These are phyloP conservation scores for Lynx canadensis DNA, from an alignment of 2,113 vertebrate genomes.

Conservation along the genomic window DNA sequence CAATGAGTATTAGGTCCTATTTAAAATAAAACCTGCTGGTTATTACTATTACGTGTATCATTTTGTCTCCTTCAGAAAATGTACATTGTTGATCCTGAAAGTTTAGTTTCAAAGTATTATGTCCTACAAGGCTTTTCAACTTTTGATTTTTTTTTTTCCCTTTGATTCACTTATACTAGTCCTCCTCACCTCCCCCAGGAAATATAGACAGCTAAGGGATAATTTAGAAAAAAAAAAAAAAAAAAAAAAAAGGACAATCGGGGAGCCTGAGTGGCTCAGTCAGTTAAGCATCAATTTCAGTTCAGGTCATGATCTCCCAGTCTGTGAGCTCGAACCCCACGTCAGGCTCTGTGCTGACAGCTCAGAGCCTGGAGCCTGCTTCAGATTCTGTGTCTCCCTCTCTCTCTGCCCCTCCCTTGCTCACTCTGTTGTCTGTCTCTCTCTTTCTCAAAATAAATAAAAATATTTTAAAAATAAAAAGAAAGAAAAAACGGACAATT, in stretches of 20 bases:
- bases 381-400: too few species aligned
- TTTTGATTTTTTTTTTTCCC: neutral
- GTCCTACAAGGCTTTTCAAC: neutral
- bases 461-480: too few species aligned
- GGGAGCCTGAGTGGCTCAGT: too few species aligned
- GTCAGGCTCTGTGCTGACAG: too few species aligned
- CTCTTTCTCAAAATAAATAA: too few species aligned
- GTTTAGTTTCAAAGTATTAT: conserved; percentile 20
- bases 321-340: too few species aligned
- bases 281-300: too few species aligned
- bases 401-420: too few species aligned
- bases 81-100: neutral
- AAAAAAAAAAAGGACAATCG: neutral
- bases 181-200: accelerated
- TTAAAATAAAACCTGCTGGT: conserved; percentile 39
- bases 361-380: too few species aligned
- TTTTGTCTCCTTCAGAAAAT: neutral
- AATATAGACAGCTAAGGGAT: neutral
- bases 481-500: neutral
- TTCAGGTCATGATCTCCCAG: too few species aligned
- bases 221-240: neutral
- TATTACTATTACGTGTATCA: neutral
- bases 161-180: neutral
- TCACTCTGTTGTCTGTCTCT: too few species aligned
- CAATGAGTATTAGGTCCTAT: neutral